Percentiles rank a stretch among this genome's conserved stretches.
These are phyloP conservation scores for Centruroides sculpturatus DNA, from an alignment of 1,140 invertebrate species.

Conservation along the genomic window DNA sequence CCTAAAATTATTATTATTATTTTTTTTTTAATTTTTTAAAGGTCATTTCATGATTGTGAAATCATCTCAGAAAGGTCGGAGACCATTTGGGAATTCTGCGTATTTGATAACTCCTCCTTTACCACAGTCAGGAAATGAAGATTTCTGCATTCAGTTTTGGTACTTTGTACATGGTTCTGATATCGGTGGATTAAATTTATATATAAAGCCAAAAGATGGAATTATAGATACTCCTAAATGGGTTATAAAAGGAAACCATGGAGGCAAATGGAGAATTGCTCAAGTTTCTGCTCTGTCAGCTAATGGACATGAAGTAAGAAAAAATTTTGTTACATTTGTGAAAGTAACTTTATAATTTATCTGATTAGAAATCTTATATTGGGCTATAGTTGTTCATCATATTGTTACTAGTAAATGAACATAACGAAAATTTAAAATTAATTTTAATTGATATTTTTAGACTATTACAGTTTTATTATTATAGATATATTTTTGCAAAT, in stretches of 20 bases:
- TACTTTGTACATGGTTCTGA: constrained; percentile 19
- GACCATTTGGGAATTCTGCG: constrained; percentile 8
- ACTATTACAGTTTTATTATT: too few relatives aligned
- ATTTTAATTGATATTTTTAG: too few relatives aligned
- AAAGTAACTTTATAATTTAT: too few relatives aligned
- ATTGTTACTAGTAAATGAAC: too few relatives aligned
- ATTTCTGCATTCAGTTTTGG: constrained; percentile 17
- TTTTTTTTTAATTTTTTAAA: neutral
- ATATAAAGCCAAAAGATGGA: constrained; percentile 4
- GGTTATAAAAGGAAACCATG: constrained; percentile 5
- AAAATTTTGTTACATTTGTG: too few relatives aligned
- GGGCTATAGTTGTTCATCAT: too few relatives aligned
- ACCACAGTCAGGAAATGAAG: neutral
- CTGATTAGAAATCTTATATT: too few relatives aligned
- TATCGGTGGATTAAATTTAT: constrained; percentile 11
- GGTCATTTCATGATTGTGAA: constrained; percentile 13
- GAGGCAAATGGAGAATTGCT: constrained; percentile 6
- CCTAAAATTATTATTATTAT: neutral
- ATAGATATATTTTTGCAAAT: too few relatives aligned
- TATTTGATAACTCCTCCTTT: constrained; percentile 8
- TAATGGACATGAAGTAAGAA: constrained; percentile 7
- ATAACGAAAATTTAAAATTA: too few relatives aligned
- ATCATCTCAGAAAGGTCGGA: constrained; percentile 1
- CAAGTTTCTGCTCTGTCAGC: constrained; percentile 4
- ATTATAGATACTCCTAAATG: constrained; percentile 1